Percentiles rank a stretch among this genome's conserved stretches.
Evolutionary conservation across 1,140 invertebrate species (phyloP).

Genomic region (Mya arenaria): DNA sequence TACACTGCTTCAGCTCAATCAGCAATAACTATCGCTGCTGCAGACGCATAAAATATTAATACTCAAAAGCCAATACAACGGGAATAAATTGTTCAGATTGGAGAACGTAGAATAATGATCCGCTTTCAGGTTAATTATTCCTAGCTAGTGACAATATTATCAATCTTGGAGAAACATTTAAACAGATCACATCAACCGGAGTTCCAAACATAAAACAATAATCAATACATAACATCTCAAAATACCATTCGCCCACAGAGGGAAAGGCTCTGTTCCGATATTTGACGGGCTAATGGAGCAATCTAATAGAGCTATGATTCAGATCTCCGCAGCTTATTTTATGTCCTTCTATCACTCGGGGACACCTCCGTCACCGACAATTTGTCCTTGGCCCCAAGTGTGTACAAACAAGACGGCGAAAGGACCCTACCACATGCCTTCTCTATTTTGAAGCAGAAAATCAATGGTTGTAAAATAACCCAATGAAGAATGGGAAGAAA

Average conservation of each 20-base stretch:
- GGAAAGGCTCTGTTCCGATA: constrained; percentile 23
- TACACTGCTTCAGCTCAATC: too few relatives aligned
- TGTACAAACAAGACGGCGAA: constrained; percentile 43
- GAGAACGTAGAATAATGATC: constrained; percentile 51
- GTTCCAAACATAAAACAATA: constrained; percentile 53
- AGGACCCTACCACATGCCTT: background rate
- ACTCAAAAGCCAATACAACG: constrained; percentile 22
- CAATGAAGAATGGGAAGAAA: constrained; percentile 37
- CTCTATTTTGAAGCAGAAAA: constrained; percentile 36
- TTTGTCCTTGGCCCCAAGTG: constrained; percentile 48
- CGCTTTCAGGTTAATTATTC: constrained; percentile 58
- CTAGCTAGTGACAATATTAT: constrained; percentile 56
- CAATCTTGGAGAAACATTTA: constrained; percentile 58
- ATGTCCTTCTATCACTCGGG: constrained; percentile 18
- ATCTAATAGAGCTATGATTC: constrained; percentile 46
- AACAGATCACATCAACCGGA: constrained; percentile 57
- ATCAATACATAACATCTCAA: constrained; percentile 55
- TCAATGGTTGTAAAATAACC: constrained; percentile 49
- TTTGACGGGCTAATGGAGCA: constrained; percentile 39
- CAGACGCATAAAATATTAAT: constrained; percentile 44
- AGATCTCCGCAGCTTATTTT: constrained; percentile 36
- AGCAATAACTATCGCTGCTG: too few relatives aligned
- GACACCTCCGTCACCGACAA: constrained; percentile 41
- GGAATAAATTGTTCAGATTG: constrained; percentile 29
- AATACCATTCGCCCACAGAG: constrained; percentile 11